These are phyloP conservation scores for Euproctis similis DNA, from an alignment of 2,888 invertebrate genomes.

Conservation along the genomic window DNA sequence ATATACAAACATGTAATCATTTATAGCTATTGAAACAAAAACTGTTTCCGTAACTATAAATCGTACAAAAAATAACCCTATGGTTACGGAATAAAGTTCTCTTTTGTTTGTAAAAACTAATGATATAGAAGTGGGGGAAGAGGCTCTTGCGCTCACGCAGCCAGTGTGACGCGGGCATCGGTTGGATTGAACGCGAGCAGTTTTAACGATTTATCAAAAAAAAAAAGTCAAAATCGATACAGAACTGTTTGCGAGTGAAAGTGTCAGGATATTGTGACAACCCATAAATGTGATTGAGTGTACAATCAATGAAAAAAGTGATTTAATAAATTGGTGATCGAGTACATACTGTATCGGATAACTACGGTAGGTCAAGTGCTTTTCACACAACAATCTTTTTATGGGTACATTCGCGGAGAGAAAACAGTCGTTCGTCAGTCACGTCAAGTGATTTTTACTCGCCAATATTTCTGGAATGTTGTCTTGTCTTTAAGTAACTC, in stretches of 20 bases:
- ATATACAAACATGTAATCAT: too few species aligned
- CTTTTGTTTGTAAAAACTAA: too few species aligned
- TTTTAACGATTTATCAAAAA: slow-evolving; percentile 40
- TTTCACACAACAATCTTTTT: slow-evolving; percentile 27
- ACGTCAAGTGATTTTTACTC: slow-evolving; percentile 18
- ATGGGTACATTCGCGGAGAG: slow-evolving; percentile 26
- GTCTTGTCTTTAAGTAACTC: too few species aligned
- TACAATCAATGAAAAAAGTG: slow-evolving; percentile 18
- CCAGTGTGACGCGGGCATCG: slow-evolving; percentile 44
- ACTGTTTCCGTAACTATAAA: too few species aligned
- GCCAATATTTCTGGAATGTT: slow-evolving; percentile 19
- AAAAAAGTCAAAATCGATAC: slow-evolving; percentile 43
- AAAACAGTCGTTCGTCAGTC: slow-evolving; percentile 26
- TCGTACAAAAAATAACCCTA: too few species aligned
- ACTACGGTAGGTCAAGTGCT: slow-evolving; percentile 31
- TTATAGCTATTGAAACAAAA: too few species aligned
- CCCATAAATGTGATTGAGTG: slow-evolving; percentile 31
- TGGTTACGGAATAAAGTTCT: too few species aligned
- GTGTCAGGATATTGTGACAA: slow-evolving; percentile 43
- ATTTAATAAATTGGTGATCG: slow-evolving; percentile 16
- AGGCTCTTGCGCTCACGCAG: slow-evolving; percentile 44
- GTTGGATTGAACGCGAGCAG: slow-evolving; percentile 26
- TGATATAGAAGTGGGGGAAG: slow-evolving; percentile 39
- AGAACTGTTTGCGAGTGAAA: slow-evolving; percentile 60
- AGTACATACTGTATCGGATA: slow-evolving; percentile 17